These are phyloP conservation scores for Eolophus roseicapilla DNA, from an alignment of 2,113 vertebrate genomes.

Conservation along the genomic window DNA sequence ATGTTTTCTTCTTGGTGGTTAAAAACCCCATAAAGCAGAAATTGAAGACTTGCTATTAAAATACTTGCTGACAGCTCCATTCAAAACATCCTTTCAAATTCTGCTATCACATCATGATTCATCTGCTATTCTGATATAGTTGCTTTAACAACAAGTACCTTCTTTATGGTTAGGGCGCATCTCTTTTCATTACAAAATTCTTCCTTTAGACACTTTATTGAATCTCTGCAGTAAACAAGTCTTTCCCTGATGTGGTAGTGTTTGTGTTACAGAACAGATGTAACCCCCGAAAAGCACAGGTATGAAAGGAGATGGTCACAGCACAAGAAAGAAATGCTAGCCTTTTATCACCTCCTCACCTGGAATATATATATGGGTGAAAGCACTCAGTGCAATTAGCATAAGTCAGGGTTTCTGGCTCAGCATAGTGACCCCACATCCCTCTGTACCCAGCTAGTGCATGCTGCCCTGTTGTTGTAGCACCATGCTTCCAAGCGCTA, in stretches of 20 bases:
- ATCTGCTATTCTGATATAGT: constrained; percentile 5
- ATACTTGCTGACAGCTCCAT: constrained; percentile 43
- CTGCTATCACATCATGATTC: constrained; percentile 21
- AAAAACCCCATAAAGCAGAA: constrained; percentile 51
- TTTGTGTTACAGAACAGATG: not conserved
- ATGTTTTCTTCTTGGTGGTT: constrained; percentile 43
- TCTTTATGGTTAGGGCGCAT: not conserved
- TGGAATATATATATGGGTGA: fast-evolving
- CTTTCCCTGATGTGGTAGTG: not conserved
- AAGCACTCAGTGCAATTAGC: not conserved
- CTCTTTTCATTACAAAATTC: constrained; percentile 14
- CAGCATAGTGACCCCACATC: fast-evolving
- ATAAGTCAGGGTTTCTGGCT: not conserved
- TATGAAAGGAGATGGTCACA: not conserved
- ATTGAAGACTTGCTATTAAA: constrained; percentile 64
- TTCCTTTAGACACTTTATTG: constrained; percentile 16
- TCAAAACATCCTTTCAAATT: constrained; percentile 63
- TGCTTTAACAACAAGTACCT: constrained; percentile 18
- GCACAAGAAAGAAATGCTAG: not conserved
- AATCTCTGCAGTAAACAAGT: not conserved
- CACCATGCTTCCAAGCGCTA: too few species aligned
- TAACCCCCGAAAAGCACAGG: not conserved
- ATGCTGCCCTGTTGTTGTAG: not conserved
- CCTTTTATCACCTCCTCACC: not conserved
- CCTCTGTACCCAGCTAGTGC: not conserved